Evolutionary conservation across 2,888 invertebrate species (phyloP), one percentile per base, ranked within the genome.

Genomic region (Stomorhina lunata): DNA sequence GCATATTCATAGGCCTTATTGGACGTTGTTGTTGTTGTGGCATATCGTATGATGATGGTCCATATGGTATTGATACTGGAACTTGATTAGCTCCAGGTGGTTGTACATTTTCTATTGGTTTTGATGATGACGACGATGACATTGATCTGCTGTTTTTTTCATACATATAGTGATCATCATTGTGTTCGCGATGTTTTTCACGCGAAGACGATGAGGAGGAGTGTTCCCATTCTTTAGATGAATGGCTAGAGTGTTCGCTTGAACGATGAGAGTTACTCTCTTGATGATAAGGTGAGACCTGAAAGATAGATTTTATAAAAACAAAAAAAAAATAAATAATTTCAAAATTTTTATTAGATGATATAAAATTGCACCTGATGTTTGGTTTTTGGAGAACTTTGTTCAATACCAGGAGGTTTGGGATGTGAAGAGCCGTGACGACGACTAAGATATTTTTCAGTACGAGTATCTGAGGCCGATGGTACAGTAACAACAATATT

Each of bases 401-500:
- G 83, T 32, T 93, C 92, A 53, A 92, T 86, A 17, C 92, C 92
- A 12, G 92, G 92, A 1, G 92, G 92, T 85, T 92, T 92, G 20
- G 92, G 83, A 66, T 86, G 85, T 3, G 86, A 84, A 17, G 82
- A n/a, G n/a, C n/a, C 66, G 78, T 85, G 85, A 40, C 86, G 81
- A 1, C 85, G 86, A 40, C 83, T 85, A 27, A 85, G 84, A 59
- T 79, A 84, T 32, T 85, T 81, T 53, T 87, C 86, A 9, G 84
- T 73, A 15, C 83, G 77, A 40, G 83, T 87, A 69, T 86, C 40
- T 55, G 88, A 88, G 48, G 88, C 86, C 4, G 92, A 92, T 83
- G 93, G 93, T 90, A 93, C 92, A 84, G 92, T 93, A 84, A 93
- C 92, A 69, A 93, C 93, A 87, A 93, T 92, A 90, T 93, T 93